Evolutionary conservation across 1,140 invertebrate species (phyloP).

Genomic region (Drosophila orosa): DNA sequence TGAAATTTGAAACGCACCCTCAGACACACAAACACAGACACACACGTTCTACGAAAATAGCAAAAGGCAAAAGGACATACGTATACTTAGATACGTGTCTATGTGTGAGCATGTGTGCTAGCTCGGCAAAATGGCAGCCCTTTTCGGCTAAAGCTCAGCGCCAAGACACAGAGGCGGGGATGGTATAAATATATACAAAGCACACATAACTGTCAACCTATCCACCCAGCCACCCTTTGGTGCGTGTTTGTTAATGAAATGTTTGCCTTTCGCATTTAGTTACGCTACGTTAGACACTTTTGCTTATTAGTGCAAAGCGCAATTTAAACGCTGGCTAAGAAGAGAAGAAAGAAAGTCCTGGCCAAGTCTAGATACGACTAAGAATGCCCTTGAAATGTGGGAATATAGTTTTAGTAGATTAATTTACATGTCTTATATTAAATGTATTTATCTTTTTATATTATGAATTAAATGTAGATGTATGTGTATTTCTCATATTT

Average conservation of each 20-base stretch:
- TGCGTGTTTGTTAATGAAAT: slow-evolving; percentile 82
- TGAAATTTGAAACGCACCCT: slow-evolving; percentile 73
- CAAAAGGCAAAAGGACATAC: slow-evolving; percentile 44
- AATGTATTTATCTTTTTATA: not conserved
- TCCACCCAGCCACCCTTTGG: slow-evolving; percentile 17
- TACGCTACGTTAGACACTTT: slow-evolving; percentile 81
- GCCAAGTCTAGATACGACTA: not conserved
- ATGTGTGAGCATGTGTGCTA: slow-evolving; percentile 31
- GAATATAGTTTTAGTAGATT: not conserved
- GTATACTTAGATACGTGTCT: slow-evolving; percentile 6
- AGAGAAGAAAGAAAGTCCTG: slow-evolving; percentile 12
- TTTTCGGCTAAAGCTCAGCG: slow-evolving; percentile 46
- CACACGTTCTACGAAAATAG: slow-evolving; percentile 45
- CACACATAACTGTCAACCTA: slow-evolving; percentile 77
- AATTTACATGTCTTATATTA: not conserved
- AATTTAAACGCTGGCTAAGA: slow-evolving; percentile 65
- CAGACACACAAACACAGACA: slow-evolving; percentile 2
- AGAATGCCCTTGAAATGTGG: not conserved
- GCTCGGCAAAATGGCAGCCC: slow-evolving; percentile 50
- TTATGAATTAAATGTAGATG: not conserved
- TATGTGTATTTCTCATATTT: not conserved
- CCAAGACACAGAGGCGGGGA: slow-evolving; percentile 25
- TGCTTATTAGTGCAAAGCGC: slow-evolving; percentile 81
- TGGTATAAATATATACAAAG: slow-evolving; percentile 64
- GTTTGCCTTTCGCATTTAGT: slow-evolving; percentile 80